Evolutionary conservation across 2,113 vertebrate genomes (phyloP).

Genomic region (Psilopogon haemacephalus): DNA sequence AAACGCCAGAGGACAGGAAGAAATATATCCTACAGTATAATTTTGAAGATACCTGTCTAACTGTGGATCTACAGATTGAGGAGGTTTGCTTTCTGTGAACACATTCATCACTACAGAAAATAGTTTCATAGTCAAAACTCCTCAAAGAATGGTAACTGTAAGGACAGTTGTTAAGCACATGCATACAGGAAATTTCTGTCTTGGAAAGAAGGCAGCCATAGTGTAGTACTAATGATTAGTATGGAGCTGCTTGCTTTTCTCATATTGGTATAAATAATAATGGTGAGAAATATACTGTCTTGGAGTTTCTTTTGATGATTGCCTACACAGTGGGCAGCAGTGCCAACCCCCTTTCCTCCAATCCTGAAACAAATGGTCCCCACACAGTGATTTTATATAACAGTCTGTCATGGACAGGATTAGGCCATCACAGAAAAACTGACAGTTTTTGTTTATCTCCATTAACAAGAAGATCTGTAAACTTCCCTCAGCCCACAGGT

Average conservation of each 20-base stretch:
- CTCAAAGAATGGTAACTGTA: not conserved
- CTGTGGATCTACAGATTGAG: not conserved
- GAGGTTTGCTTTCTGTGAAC: not conserved
- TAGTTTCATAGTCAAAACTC: not conserved
- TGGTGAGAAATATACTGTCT: not conserved
- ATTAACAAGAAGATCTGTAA: not conserved
- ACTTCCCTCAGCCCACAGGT: not conserved
- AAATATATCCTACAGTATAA: not conserved
- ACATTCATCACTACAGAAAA: not conserved
- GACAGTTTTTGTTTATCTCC: not conserved
- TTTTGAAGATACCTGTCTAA: not conserved
- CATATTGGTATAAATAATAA: not conserved
- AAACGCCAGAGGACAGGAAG: not conserved
- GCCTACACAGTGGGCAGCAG: not conserved
- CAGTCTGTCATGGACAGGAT: not conserved
- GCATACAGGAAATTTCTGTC: not conserved
- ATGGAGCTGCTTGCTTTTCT: not conserved
- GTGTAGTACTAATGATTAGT: not conserved
- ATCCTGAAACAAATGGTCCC: not conserved
- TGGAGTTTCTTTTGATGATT: not conserved
- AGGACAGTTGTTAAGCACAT: not conserved
- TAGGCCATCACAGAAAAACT: not conserved
- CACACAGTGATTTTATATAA: not conserved
- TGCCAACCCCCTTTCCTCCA: not conserved
- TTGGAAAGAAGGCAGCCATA: not conserved